Base-by-base conservation (phyloP, 2,113 vertebrate species). In the Chaetura pelagica region DNA sequence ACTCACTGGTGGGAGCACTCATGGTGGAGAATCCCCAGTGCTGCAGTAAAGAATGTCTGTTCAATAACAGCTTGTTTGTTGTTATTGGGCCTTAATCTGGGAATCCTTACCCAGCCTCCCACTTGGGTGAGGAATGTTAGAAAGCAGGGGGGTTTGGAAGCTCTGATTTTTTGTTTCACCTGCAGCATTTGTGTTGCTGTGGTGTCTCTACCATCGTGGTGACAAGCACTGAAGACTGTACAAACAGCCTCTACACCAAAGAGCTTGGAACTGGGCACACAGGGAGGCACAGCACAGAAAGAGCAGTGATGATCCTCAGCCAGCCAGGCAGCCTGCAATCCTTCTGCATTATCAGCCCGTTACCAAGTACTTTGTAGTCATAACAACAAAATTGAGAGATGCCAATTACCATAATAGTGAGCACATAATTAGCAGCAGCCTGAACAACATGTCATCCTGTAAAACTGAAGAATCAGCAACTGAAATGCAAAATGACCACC, bases 341-440 rank as follows among this genome's bases (percentile, higher is more conserved):
- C 62, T 18, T 40, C 23, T 30, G 72, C 88, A 30, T 40, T 87
- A 78, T 40, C 88, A 86, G 89, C 91, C 68, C 55, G 72, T 46
- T 67, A 42, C 88, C 80, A 24, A 81, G 84, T 5, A 10, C 86
- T 92, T 3, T 44, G 93, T 84, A 92, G 93, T 67, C 89, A 86
- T 92, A 96, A 94, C 86, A 92, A 93, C 93, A 93, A 92, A 92
- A 89, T 0, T 57, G 89, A 94, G 80, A 92, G 80, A 73, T 90
- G 93, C 49, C 93, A 84, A 86, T 92, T 94, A 90, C 64, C 83
- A 75, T n/a, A 67, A 93, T 2, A 87, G 64, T 2, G 6, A 91
- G 82, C 49, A 55, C 58, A 12, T 80, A 90, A 95, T 97, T 89
- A 97, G 80, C 86, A 90, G 78, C 88, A 93, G 84, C 86, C 88